These are phyloP conservation scores for Heliocidaris tuberculata DNA, from an alignment of 35 echinoderm and acorn worm species.

Conservation along the genomic window DNA sequence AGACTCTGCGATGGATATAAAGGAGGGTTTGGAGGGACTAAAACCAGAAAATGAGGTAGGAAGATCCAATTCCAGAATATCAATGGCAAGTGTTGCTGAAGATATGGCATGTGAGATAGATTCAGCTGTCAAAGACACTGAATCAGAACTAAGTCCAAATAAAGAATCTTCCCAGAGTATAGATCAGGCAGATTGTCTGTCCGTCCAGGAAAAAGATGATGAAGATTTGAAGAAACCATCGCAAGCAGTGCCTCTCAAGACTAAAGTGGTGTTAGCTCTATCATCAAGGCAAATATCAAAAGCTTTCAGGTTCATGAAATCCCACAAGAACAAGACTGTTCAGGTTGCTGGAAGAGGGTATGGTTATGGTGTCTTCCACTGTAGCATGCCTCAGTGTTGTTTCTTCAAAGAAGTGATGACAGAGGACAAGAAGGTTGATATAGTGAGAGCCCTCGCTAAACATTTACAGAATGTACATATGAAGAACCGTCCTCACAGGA, in stretches of 20 bases:
- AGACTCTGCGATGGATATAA: background rate
- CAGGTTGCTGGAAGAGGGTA: slow-evolving; percentile 4
- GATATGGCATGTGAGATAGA: background rate
- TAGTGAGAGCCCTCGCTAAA: background rate
- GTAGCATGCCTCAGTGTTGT: background rate
- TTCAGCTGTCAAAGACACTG: background rate
- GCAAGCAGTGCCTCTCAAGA: background rate
- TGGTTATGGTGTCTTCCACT: background rate
- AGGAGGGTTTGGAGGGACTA: background rate
- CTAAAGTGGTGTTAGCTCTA: background rate
- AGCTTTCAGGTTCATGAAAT: slow-evolving; percentile 33
- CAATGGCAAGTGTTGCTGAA: background rate
- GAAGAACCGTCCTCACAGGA: background rate
- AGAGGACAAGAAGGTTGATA: background rate
- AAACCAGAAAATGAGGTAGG: background rate
- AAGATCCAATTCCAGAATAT: background rate
- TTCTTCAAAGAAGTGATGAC: slow-evolving; percentile 39
- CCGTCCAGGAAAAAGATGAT: background rate
- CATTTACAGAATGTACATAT: slow-evolving; percentile 21
- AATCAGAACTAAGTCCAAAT: background rate
- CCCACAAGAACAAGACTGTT: background rate
- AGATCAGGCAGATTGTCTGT: background rate
- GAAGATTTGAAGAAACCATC: background rate
- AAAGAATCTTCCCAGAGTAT: background rate
- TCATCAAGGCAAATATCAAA: background rate